phyloP scores from a whole-genome alignment of 2,888 invertebrate genomes.

The Machimus atricapillus region DNA sequence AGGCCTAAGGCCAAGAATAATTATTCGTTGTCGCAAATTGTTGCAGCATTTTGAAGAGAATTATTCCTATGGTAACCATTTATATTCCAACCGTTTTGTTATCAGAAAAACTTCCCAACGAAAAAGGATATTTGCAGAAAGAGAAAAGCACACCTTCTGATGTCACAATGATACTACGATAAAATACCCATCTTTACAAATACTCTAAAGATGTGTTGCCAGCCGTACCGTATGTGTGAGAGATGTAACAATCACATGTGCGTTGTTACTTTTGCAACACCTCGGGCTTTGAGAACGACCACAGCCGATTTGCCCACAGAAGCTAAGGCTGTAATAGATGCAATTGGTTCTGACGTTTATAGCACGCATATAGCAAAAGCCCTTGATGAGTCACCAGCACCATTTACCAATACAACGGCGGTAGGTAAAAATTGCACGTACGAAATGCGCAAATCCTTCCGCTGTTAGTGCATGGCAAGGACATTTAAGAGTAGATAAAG shows the following conservation, averaged over 20 bases:
- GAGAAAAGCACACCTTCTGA: background rate
- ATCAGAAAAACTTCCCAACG: background rate
- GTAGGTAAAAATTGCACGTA: background rate
- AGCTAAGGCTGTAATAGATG: background rate
- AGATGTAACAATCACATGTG: background rate
- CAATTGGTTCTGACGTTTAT: background rate
- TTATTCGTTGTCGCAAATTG: no score
- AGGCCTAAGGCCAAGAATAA: no score
- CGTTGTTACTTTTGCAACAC: background rate
- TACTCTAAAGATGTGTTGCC: background rate
- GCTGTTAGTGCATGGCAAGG: slow-evolving; percentile 14
- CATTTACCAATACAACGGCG: background rate
- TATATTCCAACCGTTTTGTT: background rate
- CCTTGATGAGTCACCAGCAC: background rate
- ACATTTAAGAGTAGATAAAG: slow-evolving; percentile 9
- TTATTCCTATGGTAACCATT: no score
- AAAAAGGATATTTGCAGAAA: background rate
- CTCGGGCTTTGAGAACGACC: background rate
- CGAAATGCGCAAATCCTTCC: slow-evolving; percentile 24
- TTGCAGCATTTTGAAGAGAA: no score
- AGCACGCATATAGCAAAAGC: background rate
- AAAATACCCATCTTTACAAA: background rate
- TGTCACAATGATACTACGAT: background rate
- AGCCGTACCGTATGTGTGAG: background rate
- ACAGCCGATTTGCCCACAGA: background rate